These are phyloP conservation scores for Hycleus phaleratus DNA, from an alignment of 1,140 invertebrate genomes.

Conservation along the genomic window DNA sequence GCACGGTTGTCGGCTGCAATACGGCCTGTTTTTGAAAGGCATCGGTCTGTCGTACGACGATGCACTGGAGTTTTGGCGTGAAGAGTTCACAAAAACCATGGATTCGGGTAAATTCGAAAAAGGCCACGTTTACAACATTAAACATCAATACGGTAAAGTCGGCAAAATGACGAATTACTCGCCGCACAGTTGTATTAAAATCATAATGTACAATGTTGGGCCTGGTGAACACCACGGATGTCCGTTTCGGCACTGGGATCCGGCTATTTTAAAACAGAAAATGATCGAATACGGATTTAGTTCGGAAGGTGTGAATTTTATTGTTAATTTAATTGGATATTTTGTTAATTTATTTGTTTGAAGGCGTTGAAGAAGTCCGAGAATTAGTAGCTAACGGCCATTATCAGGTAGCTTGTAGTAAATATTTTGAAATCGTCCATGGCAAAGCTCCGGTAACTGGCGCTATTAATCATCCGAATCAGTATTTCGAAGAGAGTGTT, in stretches of 20 bases:
- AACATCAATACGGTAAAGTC: constrained; percentile 94
- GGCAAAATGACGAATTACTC: constrained; percentile 86
- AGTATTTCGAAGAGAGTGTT: constrained; percentile 54
- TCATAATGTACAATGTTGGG: constrained; percentile 72
- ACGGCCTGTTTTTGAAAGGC: constrained; percentile 92
- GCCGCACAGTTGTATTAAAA: constrained; percentile 86
- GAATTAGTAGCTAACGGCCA: constrained; percentile 58
- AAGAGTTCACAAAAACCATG: constrained; percentile 86
- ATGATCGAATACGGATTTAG: constrained; percentile 58
- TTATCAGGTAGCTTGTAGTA: constrained; percentile 79
- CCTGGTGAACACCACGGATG: constrained; percentile 87
- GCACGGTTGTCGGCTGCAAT: constrained; percentile 83
- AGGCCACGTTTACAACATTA: constrained; percentile 82
- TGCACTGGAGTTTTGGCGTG: constrained; percentile 68
- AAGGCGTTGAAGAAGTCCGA: constrained; percentile 42
- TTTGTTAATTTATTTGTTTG: background rate
- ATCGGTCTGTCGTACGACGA: constrained; percentile 36
- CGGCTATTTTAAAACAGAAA: constrained; percentile 61
- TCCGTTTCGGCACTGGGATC: constrained; percentile 81
- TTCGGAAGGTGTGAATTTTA: constrained; percentile 35
- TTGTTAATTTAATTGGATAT: constrained; percentile 31
- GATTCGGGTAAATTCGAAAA: constrained; percentile 91
- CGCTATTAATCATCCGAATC: constrained; percentile 83
- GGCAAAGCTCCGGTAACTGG: constrained; percentile 48
- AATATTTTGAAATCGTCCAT: constrained; percentile 79